Percentiles rank a stretch among this genome's conserved stretches.
These are phyloP conservation scores for Lepus townsendii DNA, from an alignment of 2,797 vertebrate genomes.

Conservation along the genomic window DNA sequence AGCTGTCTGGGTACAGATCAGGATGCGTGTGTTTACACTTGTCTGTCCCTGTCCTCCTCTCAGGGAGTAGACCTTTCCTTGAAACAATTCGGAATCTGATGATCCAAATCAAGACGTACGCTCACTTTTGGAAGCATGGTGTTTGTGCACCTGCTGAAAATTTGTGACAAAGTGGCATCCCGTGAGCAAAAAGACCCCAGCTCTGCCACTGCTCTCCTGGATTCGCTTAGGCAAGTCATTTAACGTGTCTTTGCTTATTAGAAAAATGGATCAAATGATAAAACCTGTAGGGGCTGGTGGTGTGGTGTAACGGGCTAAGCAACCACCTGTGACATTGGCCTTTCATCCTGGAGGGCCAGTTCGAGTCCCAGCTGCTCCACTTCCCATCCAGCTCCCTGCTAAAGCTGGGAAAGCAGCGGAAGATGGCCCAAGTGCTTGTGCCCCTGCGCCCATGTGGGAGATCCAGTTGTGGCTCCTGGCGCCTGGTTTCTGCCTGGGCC, in stretches of 20 bases:
- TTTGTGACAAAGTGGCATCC: accelerated
- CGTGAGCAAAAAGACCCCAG: not conserved
- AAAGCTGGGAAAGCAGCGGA: too few species aligned
- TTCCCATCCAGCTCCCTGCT: too few species aligned
- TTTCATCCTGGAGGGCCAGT: too few species aligned
- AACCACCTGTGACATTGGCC: too few species aligned
- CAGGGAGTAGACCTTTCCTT: not conserved
- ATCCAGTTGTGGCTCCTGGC: too few species aligned
- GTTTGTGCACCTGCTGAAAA: not conserved
- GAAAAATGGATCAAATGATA: not conserved
- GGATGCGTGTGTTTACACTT: not conserved
- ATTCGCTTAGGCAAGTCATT: not conserved
- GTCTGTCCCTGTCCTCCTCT: not conserved
- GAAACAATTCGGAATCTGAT: not conserved
- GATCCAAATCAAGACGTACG: not conserved
- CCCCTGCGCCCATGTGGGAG: too few species aligned
- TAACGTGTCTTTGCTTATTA: not conserved
- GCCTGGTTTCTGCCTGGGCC: too few species aligned
- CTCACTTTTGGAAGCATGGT: not conserved
- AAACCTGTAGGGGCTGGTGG: too few species aligned
- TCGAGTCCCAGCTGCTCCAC: too few species aligned
- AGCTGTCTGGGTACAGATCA: not conserved
- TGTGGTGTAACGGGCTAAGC: too few species aligned
- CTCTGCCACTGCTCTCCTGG: not conserved
- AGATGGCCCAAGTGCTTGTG: too few species aligned